Base-by-base conservation (phyloP, 2,797 vertebrate species). In the Hirundo rustica region DNA sequence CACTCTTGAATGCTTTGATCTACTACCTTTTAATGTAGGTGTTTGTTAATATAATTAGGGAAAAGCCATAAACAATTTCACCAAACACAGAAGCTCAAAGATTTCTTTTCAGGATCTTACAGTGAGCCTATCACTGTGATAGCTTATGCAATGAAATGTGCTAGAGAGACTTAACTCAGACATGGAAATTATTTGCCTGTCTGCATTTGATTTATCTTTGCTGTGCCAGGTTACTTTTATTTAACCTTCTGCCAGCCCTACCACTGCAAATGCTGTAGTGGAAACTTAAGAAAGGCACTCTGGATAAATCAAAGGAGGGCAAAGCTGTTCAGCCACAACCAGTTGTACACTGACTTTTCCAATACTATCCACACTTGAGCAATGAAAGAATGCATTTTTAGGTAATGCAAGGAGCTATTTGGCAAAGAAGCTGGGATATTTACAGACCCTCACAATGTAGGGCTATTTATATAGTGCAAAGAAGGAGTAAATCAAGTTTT, bases 11-110 rank as follows among this genome's bases (percentile, higher is more conserved):
- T 85, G 86, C 85, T 96, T 96, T 96, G 87, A 93, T 96, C 93
- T 95, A 60, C 42, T 74, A 87, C 42, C 72, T 93, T 93, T 93
- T 92, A 94, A 92, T 71, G 78, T 85, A 89, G 77, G 23, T 82
- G 68, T 89, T 93, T 80, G 17, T 75, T 95, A 87, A 94, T 85
- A 89, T 82, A 92, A 95, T 95, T 93, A 94, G 91, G 45, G 71
- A 30, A 91, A 92, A 92, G 12, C 32, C 53, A 88, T 77, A 95
- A 96, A 94, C 70, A 90, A 70, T 78, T 92, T 92, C 58, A 88
- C 58, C 20, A 82, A 87, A 76, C 51, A 76, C 10, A 78, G 73
- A 62, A 72, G 70, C 91, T 85, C 89, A 92, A 91, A 87, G 78
- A 74, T 91, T 84, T 72, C 34, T 92, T 50, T 85, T 32, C 4